A percentile compares a stretch with the other conserved stretches of the same genome.
These are phyloP conservation scores for Pyrrhia umbra DNA, from an alignment of 2,888 invertebrate species.

Conservation along the genomic window DNA sequence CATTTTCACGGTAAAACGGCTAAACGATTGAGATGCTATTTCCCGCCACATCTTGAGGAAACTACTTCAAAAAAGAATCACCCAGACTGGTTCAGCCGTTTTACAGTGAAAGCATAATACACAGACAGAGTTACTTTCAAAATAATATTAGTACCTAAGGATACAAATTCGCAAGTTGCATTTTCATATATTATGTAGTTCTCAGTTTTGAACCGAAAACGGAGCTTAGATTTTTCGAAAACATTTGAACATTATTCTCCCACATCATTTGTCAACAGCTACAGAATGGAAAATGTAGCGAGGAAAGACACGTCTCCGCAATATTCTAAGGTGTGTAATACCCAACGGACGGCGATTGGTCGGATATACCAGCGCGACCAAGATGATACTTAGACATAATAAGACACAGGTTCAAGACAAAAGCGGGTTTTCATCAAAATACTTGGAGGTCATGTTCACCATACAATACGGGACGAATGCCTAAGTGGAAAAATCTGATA, in stretches of 20 bases:
- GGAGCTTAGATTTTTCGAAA: slow-evolving; percentile 29
- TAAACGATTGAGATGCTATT: no score
- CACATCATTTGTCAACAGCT: slow-evolving; percentile 52
- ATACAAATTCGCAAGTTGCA: no score
- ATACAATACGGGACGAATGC: slow-evolving; percentile 1
- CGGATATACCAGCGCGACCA: slow-evolving; percentile 25
- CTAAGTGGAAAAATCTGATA: slow-evolving; percentile 17
- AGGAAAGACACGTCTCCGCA: slow-evolving; percentile 46
- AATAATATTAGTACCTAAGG: no score
- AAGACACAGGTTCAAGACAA: slow-evolving; percentile 8
- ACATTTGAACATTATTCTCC: slow-evolving; percentile 39
- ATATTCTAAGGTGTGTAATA: slow-evolving; percentile 50
- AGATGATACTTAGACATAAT: slow-evolving; percentile 22
- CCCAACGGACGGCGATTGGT: slow-evolving; percentile 43
- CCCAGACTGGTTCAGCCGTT: no score
- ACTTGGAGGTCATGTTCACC: no score
- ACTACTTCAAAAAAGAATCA: no score
- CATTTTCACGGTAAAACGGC: no score
- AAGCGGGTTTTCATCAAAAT: slow-evolving; percentile 7
- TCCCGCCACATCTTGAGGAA: no score
- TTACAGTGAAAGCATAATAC: no score
- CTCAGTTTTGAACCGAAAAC: background rate
- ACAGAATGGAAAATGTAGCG: slow-evolving; percentile 36
- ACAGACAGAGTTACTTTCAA: no score
- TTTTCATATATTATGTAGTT: no score